phyloP scores from a whole-genome alignment of 2,888 invertebrate genomes.

The Amblyjoppa proteus region DNA sequence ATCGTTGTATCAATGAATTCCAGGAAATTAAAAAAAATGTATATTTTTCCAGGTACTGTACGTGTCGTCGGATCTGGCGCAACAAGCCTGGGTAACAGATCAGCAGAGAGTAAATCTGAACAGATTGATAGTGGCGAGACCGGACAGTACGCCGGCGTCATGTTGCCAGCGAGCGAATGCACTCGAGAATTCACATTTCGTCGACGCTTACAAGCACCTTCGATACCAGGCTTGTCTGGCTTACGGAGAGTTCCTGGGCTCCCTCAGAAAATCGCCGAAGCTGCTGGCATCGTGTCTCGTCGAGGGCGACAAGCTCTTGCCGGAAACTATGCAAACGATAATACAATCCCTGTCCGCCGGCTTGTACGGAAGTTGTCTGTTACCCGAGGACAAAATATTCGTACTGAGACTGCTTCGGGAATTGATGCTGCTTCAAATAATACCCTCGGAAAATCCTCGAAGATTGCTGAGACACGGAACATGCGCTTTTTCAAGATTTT shows the following conservation, averaged over 20 bases:
- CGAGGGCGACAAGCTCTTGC: slow-evolving; percentile 88
- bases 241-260: slow-evolving; percentile 90
- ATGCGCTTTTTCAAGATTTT: slow-evolving; percentile 94
- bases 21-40: background rate
- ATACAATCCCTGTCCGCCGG: slow-evolving; percentile 88
- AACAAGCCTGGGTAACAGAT: slow-evolving; percentile 94
- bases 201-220: slow-evolving; percentile 93
- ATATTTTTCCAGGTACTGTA: slow-evolving; percentile 84
- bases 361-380: slow-evolving; percentile 90
- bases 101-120: slow-evolving; percentile 94
- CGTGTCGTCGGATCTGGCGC: slow-evolving; percentile 87
- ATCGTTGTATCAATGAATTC: background rate
- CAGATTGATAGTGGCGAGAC: slow-evolving; percentile 90
- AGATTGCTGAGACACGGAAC: slow-evolving; percentile 93
- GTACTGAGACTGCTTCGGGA: slow-evolving; percentile 89
- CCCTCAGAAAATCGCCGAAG: slow-evolving; percentile 89
- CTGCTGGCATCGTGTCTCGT: slow-evolving; percentile 90
- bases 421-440: slow-evolving; percentile 90
- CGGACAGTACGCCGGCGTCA: slow-evolving; percentile 91
- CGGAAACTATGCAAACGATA: slow-evolving; percentile 85
- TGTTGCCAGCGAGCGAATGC: slow-evolving; percentile 91
- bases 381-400: slow-evolving; percentile 91
- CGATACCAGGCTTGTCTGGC: slow-evolving; percentile 91
- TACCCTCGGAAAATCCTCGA: slow-evolving; percentile 89
- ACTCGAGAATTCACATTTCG: slow-evolving; percentile 89